Conservation (phyloP, 92 coral and sea anemone species). For the Porites cylindrica region DNA sequence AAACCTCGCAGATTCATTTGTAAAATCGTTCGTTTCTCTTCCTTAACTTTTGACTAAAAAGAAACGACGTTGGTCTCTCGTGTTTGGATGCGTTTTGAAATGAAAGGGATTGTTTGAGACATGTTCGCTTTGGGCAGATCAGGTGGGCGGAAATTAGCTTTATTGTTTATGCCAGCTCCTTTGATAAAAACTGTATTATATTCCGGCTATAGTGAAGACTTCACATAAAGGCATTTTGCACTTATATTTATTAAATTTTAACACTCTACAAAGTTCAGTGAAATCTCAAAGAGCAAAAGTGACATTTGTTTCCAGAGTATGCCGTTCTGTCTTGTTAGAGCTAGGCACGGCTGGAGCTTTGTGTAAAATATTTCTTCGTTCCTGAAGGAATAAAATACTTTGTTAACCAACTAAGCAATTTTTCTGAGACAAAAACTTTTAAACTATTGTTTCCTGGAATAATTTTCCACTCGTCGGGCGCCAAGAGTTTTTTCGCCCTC, state of each 20-base stretch:
- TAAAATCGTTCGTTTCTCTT: not conserved
- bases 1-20: conserved; percentile 16
- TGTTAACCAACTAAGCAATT: too few species aligned
- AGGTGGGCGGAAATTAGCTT: conserved; percentile 39
- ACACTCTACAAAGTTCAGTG: not conserved
- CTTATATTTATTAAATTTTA: not conserved
- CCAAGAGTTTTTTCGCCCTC: too few species aligned
- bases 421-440: too few species aligned
- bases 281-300: too few species aligned
- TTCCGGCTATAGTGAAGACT: not conserved
- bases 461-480: too few species aligned
- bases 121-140: not conserved
- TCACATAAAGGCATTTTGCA: not conserved
- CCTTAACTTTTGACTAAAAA: not conserved
- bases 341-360: too few species aligned
- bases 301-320: too few species aligned
- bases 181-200: not conserved
- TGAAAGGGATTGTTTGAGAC: not conserved
- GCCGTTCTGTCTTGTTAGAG: too few species aligned
- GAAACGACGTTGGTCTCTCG: not conserved
- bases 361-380: too few species aligned
- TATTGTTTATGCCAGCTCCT: conserved; percentile 22
- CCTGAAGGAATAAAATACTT: too few species aligned
- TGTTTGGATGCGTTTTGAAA: not conserved
- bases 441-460: too few species aligned